These are phyloP conservation scores for Psittacara wagleri DNA, from an alignment of 2,113 vertebrate species.

Conservation along the genomic window DNA sequence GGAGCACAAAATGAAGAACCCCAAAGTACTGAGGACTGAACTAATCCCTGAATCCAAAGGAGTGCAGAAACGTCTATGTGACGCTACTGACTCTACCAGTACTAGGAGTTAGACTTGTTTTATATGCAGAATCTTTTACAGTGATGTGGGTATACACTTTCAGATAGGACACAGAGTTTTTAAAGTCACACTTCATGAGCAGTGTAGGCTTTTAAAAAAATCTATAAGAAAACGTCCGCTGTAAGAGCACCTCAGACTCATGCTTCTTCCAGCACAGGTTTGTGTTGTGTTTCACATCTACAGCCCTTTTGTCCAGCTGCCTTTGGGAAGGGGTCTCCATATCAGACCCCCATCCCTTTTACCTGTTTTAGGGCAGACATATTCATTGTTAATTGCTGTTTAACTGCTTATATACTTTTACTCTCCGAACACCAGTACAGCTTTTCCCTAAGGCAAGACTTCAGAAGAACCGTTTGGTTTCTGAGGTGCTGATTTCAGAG, in stretches of 20 bases:
- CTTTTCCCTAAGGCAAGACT: not conserved
- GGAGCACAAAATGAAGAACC: not conserved
- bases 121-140: no score
- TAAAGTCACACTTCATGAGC: not conserved
- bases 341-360: not conserved
- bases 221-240: not conserved
- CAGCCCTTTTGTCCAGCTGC: not conserved
- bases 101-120: not conserved
- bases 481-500: not conserved
- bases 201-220: not conserved
- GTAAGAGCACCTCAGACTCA: not conserved
- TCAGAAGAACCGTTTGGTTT: not conserved
- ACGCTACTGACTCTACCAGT: no score
- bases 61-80: not conserved
- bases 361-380: accelerated
- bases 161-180: not conserved
- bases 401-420: not conserved
- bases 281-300: not conserved
- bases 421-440: not conserved
- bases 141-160: not conserved
- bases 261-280: not conserved
- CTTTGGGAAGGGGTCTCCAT: not conserved
- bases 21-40: not conserved
- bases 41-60: not conserved
- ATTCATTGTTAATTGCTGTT: not conserved